Evolutionary conservation across 2,888 invertebrate genomes (phyloP), one percentile per base, ranked within the genome.

Genomic region (Acanthosepion lycidas): DNA sequence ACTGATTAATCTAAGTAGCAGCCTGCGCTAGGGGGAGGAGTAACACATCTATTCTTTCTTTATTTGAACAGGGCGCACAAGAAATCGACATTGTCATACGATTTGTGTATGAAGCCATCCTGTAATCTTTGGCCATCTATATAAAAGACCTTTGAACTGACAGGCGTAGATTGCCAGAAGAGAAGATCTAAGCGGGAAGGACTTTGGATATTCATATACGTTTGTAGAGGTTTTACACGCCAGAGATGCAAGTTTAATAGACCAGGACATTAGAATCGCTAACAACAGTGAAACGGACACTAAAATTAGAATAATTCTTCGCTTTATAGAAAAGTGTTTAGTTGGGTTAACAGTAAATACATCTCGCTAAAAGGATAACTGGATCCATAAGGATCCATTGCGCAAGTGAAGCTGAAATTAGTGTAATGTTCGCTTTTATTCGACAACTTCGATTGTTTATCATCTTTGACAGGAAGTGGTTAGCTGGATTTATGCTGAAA

Each of bases 71-170:
- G 18, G n/a, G 9, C 78, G n/a, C 78, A 18, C 78, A n/a, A 78
- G 78, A 33, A 78, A 78, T 33, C 78, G 78, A n/a, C 78, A 78
- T 78, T 78, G 78, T 78, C 78, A 33, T 78, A 78, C 78, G n/a
- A 78, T 12, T 2, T n/a, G 78, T 78, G n/a, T 78, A 78, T 78
- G n/a, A 78, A 78, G 78, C n/a, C 33, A n/a, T 78, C 78, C 78
- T 78, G n/a, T 78, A 78, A 78, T 78, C n/a, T 78, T n/a, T 78
- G n/a, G n/a, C 33, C 78, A 78, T 78, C 78, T n/a, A n/a, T 78
- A 78, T 78, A 78, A n/a, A 78, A 33, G 78, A 78, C 78, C n/a
- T 78, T 78, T 78, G 78, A 78, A 78, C 78, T 78, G 78, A 78
- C 78, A 78, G 18, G 78, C n/a, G 78, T 78, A 33, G 78, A 78